These are phyloP conservation scores for Lasius fuliginosus DNA, from an alignment of 2,888 invertebrate species.

Conservation along the genomic window DNA sequence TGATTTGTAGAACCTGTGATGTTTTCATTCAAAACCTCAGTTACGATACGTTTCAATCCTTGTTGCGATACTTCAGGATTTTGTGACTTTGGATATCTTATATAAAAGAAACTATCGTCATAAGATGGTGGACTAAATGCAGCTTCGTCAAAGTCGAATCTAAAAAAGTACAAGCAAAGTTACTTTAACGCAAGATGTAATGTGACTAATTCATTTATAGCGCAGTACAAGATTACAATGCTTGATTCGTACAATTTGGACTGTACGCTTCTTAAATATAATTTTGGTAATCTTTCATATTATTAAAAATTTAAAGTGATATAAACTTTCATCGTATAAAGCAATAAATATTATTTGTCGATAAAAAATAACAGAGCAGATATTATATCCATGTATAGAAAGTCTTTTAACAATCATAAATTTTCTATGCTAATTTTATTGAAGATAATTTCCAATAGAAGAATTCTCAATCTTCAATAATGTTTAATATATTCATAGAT, in stretches of 20 bases:
- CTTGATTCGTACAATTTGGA: not conserved
- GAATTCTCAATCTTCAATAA: not conserved
- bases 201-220: not conserved
- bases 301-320: not conserved
- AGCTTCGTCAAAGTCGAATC: slow-evolving; percentile 88
- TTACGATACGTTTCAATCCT: slow-evolving; percentile 78
- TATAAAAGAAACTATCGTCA: slow-evolving; percentile 92
- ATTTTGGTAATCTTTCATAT: not conserved
- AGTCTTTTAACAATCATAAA: not conserved
- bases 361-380: not conserved
- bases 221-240: not conserved
- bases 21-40: slow-evolving; percentile 75
- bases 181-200: not conserved
- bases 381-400: not conserved
- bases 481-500: not conserved
- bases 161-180: slow-evolving; percentile 69
- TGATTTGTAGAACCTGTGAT: slow-evolving; percentile 55
- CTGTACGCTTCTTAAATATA: not conserved
- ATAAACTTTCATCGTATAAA: not conserved
- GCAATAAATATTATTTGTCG: not conserved
- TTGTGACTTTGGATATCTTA: slow-evolving; percentile 87
- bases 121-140: slow-evolving; percentile 91
- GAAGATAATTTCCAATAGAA: not conserved
- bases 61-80: slow-evolving; percentile 66
- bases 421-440: not conserved